A percentile compares a stretch with the other conserved stretches of the same genome.
These are phyloP conservation scores for Taurulus bubalis DNA, from an alignment of 2,113 vertebrate species.

Conservation along the genomic window DNA sequence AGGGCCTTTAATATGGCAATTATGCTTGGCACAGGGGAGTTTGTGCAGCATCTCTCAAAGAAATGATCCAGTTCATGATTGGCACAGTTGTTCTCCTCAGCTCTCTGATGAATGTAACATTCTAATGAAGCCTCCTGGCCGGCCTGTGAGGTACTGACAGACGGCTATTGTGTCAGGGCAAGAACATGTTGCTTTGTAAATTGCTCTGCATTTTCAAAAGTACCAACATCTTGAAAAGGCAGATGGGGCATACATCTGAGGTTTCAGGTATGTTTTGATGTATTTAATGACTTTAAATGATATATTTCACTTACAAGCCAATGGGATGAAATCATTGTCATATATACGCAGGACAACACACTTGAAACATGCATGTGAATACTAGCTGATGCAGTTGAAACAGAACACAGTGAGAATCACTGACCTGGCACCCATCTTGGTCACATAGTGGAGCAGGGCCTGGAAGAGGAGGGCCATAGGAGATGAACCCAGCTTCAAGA, in stretches of 20 bases:
- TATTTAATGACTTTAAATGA: not conserved
- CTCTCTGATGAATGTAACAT: conserved; percentile 10
- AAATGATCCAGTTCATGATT: conserved; percentile 25
- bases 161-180: conserved; percentile 32
- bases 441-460: conserved; percentile 90
- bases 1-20: conserved; percentile 15
- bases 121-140: conserved; percentile 36
- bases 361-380: not conserved
- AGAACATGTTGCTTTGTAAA: conserved; percentile 18
- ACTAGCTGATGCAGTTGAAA: not conserved
- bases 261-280: not conserved
- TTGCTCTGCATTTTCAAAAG: conserved; percentile 21
- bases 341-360: not conserved
- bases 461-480: conserved; percentile 90
- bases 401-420: not conserved
- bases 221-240: conserved; percentile 14
- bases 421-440: conserved; percentile 91
- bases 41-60: conserved; percentile 9
- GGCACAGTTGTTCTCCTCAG: conserved; percentile 22
- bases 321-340: not conserved
- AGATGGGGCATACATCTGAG: conserved; percentile 26
- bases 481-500: conserved; percentile 88
- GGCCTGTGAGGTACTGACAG: conserved; percentile 24
- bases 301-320: not conserved
- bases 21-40: conserved; percentile 5